Evolutionary conservation across 2,797 vertebrate genomes (phyloP).

Genomic region (Streptopelia turtur): DNA sequence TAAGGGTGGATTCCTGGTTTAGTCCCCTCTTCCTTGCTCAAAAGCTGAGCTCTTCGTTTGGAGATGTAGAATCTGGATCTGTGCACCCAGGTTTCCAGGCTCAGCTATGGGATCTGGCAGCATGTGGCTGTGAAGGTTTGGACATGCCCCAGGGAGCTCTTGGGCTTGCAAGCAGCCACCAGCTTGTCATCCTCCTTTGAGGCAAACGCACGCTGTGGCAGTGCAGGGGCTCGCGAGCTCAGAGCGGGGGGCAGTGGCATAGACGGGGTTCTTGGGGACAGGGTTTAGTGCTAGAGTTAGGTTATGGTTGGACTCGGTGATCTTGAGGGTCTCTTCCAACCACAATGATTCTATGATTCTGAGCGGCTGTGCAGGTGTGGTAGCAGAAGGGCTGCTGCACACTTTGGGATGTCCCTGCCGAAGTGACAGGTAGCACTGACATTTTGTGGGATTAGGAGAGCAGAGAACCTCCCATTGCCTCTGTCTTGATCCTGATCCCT

Average conservation of each 20-base stretch:
- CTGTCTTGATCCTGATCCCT: neutral
- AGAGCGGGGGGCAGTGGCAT: neutral
- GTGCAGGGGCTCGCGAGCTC: accelerated
- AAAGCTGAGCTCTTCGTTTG: neutral
- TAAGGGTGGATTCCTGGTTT: neutral
- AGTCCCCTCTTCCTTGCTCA: neutral
- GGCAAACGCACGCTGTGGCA: neutral
- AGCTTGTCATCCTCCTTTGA: neutral
- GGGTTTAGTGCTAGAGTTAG: too few relatives aligned
- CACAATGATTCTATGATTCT: too few relatives aligned
- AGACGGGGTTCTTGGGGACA: too few relatives aligned
- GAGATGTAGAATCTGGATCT: neutral
- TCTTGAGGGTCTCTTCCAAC: too few relatives aligned
- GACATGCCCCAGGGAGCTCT: neutral
- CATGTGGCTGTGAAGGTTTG: neutral
- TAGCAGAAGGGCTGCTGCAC: neutral
- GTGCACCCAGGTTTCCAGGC: neutral
- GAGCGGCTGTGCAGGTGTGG: neutral
- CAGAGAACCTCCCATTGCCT: neutral
- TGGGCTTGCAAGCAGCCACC: neutral
- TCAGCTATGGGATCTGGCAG: neutral
- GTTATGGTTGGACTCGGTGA: too few relatives aligned
- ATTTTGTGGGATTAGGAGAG: neutral
- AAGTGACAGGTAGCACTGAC: neutral
- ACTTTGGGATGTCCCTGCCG: neutral